A percentile compares a stretch with the other conserved stretches of the same genome.
phyloP scores from a whole-genome alignment of 2,797 vertebrate species.

The Sebastolobus altivelis region DNA sequence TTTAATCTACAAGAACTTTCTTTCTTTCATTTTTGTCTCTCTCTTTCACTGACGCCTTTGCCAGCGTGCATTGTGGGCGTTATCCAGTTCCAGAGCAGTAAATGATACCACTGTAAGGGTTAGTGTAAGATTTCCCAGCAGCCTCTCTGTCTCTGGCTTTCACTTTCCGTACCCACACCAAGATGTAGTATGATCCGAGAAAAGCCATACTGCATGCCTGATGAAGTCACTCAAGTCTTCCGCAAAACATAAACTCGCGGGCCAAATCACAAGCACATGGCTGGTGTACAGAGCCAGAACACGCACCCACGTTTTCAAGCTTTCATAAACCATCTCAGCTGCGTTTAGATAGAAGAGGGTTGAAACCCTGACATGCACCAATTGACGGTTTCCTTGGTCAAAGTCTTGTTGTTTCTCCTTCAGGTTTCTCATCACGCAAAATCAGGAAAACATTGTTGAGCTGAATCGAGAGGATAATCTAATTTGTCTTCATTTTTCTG shows the following conservation, averaged over 20 bases:
- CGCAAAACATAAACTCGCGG: slow-evolving; percentile 35
- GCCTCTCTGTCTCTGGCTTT: slow-evolving; percentile 24
- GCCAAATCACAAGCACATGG: slow-evolving; percentile 62
- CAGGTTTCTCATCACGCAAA: slow-evolving; percentile 8
- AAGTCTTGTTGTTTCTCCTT: background rate
- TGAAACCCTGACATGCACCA: slow-evolving; percentile 20
- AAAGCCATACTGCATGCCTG: slow-evolving; percentile 19
- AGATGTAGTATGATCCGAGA: slow-evolving; percentile 16
- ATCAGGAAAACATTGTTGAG: background rate
- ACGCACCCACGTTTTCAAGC: slow-evolving; percentile 29
- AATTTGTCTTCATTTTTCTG: slow-evolving; percentile 1
- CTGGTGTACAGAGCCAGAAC: slow-evolving; percentile 26
- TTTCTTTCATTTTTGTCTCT: background rate
- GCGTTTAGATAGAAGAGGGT: slow-evolving; percentile 30
- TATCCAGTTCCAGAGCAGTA: slow-evolving; percentile 23
- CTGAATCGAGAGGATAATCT: background rate
- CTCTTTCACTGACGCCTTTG: slow-evolving; percentile 4
- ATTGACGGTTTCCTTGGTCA: slow-evolving; percentile 9
- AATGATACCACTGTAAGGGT: slow-evolving; percentile 20
- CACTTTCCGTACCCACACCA: background rate
- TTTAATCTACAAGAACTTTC: background rate
- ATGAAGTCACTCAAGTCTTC: slow-evolving; percentile 54
- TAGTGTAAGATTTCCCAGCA: slow-evolving; percentile 42
- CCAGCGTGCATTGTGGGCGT: slow-evolving; percentile 16
- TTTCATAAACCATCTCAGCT: slow-evolving; percentile 33